Base-by-base conservation (phyloP, 2,113 vertebrate species). In the Tylochromis polylepis region DNA sequence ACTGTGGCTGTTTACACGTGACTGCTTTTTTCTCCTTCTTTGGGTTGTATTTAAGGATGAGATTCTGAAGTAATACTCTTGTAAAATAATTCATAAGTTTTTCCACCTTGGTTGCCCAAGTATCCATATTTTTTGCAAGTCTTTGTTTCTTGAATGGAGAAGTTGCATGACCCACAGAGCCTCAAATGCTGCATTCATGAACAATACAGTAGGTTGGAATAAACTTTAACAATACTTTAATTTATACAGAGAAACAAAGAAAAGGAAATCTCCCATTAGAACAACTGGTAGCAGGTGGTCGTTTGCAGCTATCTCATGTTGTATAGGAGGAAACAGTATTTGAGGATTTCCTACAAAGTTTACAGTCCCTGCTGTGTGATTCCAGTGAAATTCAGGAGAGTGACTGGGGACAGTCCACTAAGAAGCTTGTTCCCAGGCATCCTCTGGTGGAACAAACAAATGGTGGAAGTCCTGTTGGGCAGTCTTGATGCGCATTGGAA, bases 401-500 rank as follows among this genome's bases (percentile, higher is more conserved):
- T 55, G 78, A 15, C 2, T 62, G 20, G 59, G 82, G 87, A 84
- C 79, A 38, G 65, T 55, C 27, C 1, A 2, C 53, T 29, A 4
- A 57, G 34, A 67, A 67, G 41, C 62, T 41, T 41, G 36, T 67
- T 67, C 36, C 36, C 62, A 67, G 36, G 36, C 62, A 67, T 67
- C 62, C 36, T 67, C 36, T 41, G 36, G 11, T 67, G 62, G 0
- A 0, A 41, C 20, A 46, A 85, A 89, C 90, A 87, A 91, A 86
- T 59, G 75, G 46, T 83, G 85, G 90, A 88, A 84, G 90, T 91
- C 85, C 51, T 79, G 51, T 20, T 51, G 84, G 65, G 6, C 46
- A 38, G 51, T 43, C 58, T 67, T 38, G 79, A 83, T 83, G 87
- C 51, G 43, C 55, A 75, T n/a, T 53, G 82, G 38, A 67, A 53